Base-by-base conservation (phyloP, 1,140 invertebrate species). In the Papilio xuthus region DNA sequence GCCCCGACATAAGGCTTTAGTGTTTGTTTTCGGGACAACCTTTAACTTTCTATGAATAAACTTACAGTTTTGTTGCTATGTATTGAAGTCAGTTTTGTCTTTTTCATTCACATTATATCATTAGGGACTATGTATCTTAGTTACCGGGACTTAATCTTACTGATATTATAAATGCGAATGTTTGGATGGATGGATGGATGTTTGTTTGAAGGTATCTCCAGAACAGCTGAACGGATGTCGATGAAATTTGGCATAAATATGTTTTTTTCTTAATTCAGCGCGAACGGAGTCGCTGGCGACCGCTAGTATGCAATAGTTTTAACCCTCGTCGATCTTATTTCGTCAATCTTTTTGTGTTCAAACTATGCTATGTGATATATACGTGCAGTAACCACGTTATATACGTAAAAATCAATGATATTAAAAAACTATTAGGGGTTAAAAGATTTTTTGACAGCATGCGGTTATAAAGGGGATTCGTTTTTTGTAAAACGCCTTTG, bases 1-100 rank as follows among this genome's bases (percentile, higher is more conserved):
- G 78, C 81, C 79, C n/a, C 71, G 84, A 89, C 85, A 88, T 88
- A 88, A 86, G 83, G 87, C 78, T 83, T 84, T 79, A 77, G 84
- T 90, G 86, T 90, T 82, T 83, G 74, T 78, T 83, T 84, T 78
- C 82, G 47, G 26, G 44, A 71, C 78, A 67, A 79, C 78, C 56
- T 60, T 74, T 74, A 47, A 77, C 75, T 72, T 80, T 80, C 47
- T 76, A 80, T 26, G 44, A 18, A 50, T 50, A 26, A 28, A 75
- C 18, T 75, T 47, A 56, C 72, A 53, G 15, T 56, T 56, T 75
- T 56, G 50, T 56, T 75, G 13, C 56, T 26, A 23, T 60, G 53
- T 50, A 50, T 67, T 67, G 1, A 67, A 53, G 41, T 18, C 47
- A 9, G 50, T 50, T 75, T 32, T 70, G 12, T 41, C 0, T 70